Conservation (phyloP, 2,888 invertebrate species). For the Drosophila prolongata region DNA sequence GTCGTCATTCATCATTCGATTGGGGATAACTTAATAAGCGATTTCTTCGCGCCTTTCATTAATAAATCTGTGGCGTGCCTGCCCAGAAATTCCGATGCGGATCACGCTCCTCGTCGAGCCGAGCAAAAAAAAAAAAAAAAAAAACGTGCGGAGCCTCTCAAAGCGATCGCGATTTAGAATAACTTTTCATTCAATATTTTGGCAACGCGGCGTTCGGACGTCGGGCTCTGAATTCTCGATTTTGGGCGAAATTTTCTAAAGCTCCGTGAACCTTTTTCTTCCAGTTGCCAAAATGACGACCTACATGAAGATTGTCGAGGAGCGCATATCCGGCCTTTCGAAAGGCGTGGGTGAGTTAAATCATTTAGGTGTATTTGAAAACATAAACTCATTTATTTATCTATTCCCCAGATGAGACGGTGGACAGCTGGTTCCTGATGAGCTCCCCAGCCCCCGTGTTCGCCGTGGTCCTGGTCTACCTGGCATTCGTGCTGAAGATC, state of each 20-base stretch:
- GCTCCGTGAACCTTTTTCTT: constrained; percentile 15
- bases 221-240: constrained; percentile 49
- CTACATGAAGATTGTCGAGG: constrained; percentile 82
- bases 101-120: constrained; percentile 52
- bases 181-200: constrained; percentile 74
- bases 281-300: constrained; percentile 73
- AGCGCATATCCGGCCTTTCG: constrained; percentile 80
- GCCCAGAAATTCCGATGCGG: constrained; percentile 60
- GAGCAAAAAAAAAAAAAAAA: constrained; percentile 24
- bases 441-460: constrained; percentile 90
- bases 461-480: constrained; percentile 87
- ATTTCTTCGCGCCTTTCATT: constrained; percentile 73
- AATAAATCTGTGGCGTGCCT: constrained; percentile 70
- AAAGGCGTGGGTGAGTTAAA: constrained; percentile 81
- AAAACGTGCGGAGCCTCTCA: constrained; percentile 60
- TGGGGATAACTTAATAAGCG: constrained; percentile 52
- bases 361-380: too few relatives aligned
- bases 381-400: neutral
- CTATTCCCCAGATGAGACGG: constrained; percentile 87
- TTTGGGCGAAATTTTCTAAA: constrained; percentile 58
- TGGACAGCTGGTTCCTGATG: constrained; percentile 92
- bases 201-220: constrained; percentile 65
- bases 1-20: constrained; percentile 58
- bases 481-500: constrained; percentile 90
- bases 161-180: constrained; percentile 63